These are phyloP conservation scores for Protosalanx chinensis DNA, from an alignment of 2,797 vertebrate species.

Conservation along the genomic window DNA sequence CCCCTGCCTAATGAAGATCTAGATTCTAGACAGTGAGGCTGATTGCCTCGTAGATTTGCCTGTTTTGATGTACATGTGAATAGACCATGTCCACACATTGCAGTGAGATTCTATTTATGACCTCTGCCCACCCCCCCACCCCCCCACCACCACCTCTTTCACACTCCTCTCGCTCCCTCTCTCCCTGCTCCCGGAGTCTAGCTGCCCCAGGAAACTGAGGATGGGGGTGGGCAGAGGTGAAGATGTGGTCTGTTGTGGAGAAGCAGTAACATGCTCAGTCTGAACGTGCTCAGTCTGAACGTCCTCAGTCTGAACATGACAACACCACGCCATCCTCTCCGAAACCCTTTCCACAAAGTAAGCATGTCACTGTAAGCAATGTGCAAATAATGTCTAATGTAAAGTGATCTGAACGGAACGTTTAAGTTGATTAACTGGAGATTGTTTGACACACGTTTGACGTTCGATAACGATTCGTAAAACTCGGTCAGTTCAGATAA, in stretches of 20 bases:
- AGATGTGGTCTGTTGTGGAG: not conserved
- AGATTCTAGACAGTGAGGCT: conserved; percentile 34
- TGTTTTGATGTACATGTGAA: conserved; percentile 53
- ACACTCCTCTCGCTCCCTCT: conserved; percentile 21
- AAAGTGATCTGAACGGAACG: no score
- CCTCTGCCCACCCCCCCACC: conserved; percentile 18
- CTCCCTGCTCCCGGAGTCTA: conserved; percentile 46
- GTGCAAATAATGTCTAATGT: no score
- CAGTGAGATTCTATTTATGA: conserved; percentile 72
- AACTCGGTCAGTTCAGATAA: not conserved
- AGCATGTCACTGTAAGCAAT: no score
- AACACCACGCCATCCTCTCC: not conserved
- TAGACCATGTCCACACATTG: conserved; percentile 57
- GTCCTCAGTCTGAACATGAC: not conserved
- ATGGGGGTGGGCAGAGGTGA: not conserved
- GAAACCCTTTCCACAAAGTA: not conserved
- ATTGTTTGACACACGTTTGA: no score
- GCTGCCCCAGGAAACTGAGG: conserved; percentile 63
- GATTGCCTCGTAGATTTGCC: conserved; percentile 40
- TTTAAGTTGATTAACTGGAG: no score
- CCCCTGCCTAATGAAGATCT: no score
- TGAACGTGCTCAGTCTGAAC: not conserved
- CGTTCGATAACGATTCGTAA: no score
- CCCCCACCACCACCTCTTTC: no score
- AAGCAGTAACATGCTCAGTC: not conserved